Base-by-base conservation (phyloP, 2,113 vertebrate genomes). In the Sebastes fasciatus region DNA sequence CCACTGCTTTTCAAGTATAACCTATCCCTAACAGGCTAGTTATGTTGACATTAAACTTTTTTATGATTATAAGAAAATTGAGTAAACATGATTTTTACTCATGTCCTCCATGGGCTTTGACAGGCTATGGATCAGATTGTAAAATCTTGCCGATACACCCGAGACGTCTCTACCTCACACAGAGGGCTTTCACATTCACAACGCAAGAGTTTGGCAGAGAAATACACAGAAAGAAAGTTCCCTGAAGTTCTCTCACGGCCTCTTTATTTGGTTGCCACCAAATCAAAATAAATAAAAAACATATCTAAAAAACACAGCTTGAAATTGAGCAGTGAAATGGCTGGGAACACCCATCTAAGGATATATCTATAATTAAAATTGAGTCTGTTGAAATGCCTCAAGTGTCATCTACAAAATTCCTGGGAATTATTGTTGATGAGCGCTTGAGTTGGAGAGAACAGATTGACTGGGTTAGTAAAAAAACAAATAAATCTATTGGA, bases 241-340 rank as follows among this genome's bases (percentile, higher is more conserved):
- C 75, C 82, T 52, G 14, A 62, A 63, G 55, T 66, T 88, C 61
- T 92, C 87, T 86, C 84, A 80, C 10, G 46, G 74, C 70, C 79
- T 86, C 43, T 74, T 72, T 85, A 83, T 84, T 86, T 80, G n/a
- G 75, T 34, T 84, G 54, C 48, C 68, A 80, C 26, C 21, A 76
- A 83, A 77, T 72, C 5, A 63, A 85, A 85, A 88, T 10, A 83
- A 89, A 80, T 60, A 68, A 60, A 63, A 46, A 34, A 40, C 51
- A 52, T 57, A 34, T 66, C 42, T 82, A 51, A 74, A 46, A 13
- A 78, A 60, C 21, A 46, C 26, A 63, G 42, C 78, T 61, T 60
- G 1, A 74, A 76, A 88, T 67, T 67, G 49, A 73, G 43, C 45
- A 14, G 8, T 4, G 13, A 77, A 51, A 62, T 16, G 26, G 12